A percentile compares a stretch with the other conserved stretches of the same genome.
Conservation (phyloP, 2,888 invertebrate species). For the Deilephila elpenor region DNA sequence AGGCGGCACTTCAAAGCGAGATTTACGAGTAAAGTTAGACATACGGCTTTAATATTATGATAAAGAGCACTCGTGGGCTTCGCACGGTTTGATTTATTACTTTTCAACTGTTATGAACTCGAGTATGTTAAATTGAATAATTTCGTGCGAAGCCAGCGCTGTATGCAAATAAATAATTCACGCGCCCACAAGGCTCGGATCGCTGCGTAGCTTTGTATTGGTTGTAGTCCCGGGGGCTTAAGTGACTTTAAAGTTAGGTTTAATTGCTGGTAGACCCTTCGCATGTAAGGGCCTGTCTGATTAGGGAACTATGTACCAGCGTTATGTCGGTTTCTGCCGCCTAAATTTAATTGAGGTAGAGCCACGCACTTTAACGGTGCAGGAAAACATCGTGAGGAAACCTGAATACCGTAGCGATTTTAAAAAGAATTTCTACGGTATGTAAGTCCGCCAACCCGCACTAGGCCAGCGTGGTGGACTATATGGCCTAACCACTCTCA, state of each 20-base stretch:
- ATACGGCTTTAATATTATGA: constrained; percentile 25
- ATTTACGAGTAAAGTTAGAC: constrained; percentile 26
- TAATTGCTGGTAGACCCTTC: too few species aligned
- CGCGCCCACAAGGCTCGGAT: not conserved
- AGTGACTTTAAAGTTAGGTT: not conserved
- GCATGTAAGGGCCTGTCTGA: too few species aligned
- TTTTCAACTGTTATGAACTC: constrained; percentile 26
- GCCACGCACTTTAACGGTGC: too few species aligned
- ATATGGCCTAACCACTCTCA: too few species aligned
- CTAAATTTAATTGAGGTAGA: too few species aligned
- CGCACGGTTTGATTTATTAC: constrained; percentile 13
- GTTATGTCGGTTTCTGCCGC: too few species aligned
- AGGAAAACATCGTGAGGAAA: too few species aligned
- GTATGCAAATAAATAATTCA: constrained; percentile 8
- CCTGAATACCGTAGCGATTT: too few species aligned
- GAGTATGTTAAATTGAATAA: constrained; percentile 27
- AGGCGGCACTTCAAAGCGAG: constrained; percentile 26
- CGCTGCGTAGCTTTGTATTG: not conserved
- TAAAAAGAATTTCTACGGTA: too few species aligned
- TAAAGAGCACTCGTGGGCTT: constrained; percentile 25
- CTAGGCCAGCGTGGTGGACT: too few species aligned
- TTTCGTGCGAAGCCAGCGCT: constrained; percentile 9
- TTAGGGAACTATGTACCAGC: too few species aligned
- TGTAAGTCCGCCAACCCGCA: too few species aligned
- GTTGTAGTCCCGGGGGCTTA: not conserved